Conservation (phyloP, 2,113 vertebrate species). For the Nesoenas mayeri region DNA sequence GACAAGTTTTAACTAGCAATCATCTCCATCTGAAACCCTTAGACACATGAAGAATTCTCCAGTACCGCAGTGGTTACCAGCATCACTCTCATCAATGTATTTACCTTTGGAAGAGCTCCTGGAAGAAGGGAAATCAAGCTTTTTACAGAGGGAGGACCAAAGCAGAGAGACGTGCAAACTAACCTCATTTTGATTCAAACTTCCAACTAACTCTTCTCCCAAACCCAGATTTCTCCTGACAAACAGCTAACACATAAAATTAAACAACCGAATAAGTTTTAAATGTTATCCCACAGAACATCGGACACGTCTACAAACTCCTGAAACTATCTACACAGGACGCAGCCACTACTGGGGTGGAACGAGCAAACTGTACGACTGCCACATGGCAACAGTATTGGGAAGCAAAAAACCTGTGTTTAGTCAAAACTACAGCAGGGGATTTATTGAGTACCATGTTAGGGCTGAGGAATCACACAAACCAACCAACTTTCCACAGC, state of each 20-base stretch:
- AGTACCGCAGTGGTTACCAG: neutral
- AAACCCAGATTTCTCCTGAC: neutral
- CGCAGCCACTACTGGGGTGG: neutral
- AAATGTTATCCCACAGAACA: neutral
- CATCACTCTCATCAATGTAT: neutral
- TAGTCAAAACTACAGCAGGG: neutral
- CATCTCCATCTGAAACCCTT: neutral
- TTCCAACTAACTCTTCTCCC: neutral
- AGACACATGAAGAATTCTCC: neutral
- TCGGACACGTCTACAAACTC: neutral
- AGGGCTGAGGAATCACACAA: neutral
- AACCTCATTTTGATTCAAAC: neutral
- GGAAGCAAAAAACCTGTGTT: neutral
- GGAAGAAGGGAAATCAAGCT: neutral
- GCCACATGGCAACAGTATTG: neutral
- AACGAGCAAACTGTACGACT: neutral
- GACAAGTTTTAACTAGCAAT: neutral
- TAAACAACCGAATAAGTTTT: neutral
- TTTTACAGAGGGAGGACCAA: neutral
- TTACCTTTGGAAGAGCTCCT: neutral
- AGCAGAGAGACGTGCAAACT: neutral
- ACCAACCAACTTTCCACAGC: neutral
- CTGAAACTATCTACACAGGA: accelerated
- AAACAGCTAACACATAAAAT: neutral
- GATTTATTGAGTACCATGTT: neutral